Base-by-base conservation (phyloP, 2,888 invertebrate species). In the Eupelmus urozonus region DNA sequence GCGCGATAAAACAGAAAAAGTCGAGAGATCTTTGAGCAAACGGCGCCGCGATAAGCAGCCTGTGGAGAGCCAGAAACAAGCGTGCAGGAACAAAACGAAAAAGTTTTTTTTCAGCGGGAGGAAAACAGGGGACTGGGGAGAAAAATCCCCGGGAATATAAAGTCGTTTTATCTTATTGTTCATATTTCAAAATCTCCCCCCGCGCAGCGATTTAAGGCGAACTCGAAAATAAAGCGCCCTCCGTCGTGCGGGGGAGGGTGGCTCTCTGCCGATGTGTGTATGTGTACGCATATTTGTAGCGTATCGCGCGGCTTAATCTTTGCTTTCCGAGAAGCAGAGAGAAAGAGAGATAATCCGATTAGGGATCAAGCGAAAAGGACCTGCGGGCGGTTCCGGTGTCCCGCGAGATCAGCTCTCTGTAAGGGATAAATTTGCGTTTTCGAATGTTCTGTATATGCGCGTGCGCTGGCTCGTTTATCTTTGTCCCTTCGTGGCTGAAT, bases 161-260 rank as follows among this genome's bases (percentile, higher is more conserved):
- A 59, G 69, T 59, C 18, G 13, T 25, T 70, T 70, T 70, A 70
- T 70, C 59, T 59, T 11, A 9, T 45, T 45, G 59, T 70, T 70
- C 40, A 59, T 59, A 45, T 59, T 45, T 70, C 45, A 70, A 70
- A 70, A 55, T 9, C 20, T 42, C 11, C 1, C 40, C 40, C 16
- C 16, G 25, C 18, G 23, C 34, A 29, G 13, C 16, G n/a, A 18
- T 27, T 29, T 16, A 18, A 5, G 2, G 27, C 27, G 53, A n/a
- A 11, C 23, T 53, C 2, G 18, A 53, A 53, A 53, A 53, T 53
- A 53, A 57, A 27, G 9, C 2, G 27, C 57, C 57, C n/a, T n/a
- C n/a, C n/a, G n/a, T n/a, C n/a, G n/a, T n/a, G n/a, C 27, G 57
- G 11, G 13, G 57, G 20, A 20, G 23, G 34, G 34, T 34, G 3